A percentile compares a stretch with the other conserved stretches of the same genome.
Evolutionary conservation across 2,113 vertebrate species (phyloP).

Genomic region (Ictalurus furcatus): DNA sequence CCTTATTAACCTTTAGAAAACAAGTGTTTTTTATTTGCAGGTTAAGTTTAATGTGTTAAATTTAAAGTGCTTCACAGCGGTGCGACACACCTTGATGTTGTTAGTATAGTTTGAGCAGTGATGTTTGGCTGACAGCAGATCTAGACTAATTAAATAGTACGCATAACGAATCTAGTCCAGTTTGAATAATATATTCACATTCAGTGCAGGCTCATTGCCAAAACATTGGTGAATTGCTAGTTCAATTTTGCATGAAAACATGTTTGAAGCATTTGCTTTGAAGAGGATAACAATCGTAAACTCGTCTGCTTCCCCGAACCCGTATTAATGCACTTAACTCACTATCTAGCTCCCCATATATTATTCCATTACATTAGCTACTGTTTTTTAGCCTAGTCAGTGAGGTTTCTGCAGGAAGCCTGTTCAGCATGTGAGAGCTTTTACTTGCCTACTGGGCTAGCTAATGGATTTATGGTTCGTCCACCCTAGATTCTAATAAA

Average conservation of each 20-base stretch:
- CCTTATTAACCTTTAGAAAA: not conserved
- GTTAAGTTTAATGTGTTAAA: not conserved
- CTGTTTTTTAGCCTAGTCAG: not conserved
- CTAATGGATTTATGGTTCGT: not conserved
- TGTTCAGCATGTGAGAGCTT: not conserved
- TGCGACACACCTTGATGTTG: not conserved
- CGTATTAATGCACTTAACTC: not conserved
- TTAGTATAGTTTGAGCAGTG: not conserved
- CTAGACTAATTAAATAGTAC: not conserved
- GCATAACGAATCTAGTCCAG: not conserved
- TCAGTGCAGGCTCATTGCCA: not conserved
- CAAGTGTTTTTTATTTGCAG: not conserved
- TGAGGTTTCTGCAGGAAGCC: not conserved
- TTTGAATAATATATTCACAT: not conserved
- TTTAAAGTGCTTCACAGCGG: not conserved
- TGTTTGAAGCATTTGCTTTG: not conserved
- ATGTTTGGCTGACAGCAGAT: not conserved
- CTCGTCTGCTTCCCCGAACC: not conserved
- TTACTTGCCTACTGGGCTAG: not conserved
- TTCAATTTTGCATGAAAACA: not conserved
- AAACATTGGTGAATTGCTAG: not conserved
- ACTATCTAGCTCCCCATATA: not conserved
- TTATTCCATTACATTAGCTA: not conserved
- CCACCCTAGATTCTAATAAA: not conserved
- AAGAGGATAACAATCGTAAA: no score